phyloP scores from a whole-genome alignment of 2,888 invertebrate species.

The Epistrophe eligans region DNA sequence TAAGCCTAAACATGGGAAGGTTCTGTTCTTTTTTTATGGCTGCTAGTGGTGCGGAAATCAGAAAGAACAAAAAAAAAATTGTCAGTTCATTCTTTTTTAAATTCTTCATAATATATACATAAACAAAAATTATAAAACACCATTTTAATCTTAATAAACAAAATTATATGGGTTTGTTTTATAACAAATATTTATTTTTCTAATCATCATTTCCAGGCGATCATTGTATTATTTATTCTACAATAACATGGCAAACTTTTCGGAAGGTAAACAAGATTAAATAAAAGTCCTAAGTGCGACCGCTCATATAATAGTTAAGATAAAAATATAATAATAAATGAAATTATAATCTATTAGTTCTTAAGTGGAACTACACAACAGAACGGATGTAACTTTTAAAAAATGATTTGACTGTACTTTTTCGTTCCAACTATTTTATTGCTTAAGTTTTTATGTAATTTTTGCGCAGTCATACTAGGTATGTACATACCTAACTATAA shows the following conservation, averaged over 20 bases:
- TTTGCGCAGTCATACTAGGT: background rate
- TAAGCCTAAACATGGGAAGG: too few relatives aligned
- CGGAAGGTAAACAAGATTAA: constrained; percentile 13
- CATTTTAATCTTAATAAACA: background rate
- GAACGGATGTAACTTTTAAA: background rate
- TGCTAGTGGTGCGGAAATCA: too few relatives aligned
- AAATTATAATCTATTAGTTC: background rate
- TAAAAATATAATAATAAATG: background rate
- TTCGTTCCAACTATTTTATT: background rate
- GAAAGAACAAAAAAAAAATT: too few relatives aligned
- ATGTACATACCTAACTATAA: too few relatives aligned
- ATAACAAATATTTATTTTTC: background rate
- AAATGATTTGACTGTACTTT: constrained; percentile 1
- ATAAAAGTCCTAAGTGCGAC: constrained; percentile 27
- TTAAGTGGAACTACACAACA: background rate
- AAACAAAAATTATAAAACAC: background rate
- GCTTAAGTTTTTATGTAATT: background rate
- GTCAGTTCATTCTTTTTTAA: too few relatives aligned
- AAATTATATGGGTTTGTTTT: background rate
- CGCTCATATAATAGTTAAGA: background rate
- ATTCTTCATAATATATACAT: too few relatives aligned
- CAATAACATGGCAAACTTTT: background rate
- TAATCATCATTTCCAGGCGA: background rate
- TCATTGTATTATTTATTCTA: constrained; percentile 5
- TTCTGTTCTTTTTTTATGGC: too few relatives aligned